phyloP scores from a whole-genome alignment of 1,140 invertebrate species.

The Heliconius melpomene region DNA sequence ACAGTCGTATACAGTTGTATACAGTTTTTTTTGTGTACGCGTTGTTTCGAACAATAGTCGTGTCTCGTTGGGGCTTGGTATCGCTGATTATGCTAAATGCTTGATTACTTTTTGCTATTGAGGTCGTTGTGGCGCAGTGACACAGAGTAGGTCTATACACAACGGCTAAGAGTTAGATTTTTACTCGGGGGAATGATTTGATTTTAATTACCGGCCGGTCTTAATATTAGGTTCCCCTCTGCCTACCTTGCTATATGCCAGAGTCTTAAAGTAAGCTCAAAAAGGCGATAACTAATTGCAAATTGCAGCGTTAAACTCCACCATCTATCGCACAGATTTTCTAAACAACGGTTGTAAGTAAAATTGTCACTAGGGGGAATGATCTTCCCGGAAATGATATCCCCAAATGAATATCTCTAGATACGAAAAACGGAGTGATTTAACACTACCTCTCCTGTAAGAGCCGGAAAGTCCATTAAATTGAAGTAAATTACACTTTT shows the following conservation, averaged over 20 bases:
- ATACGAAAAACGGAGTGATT: not conserved
- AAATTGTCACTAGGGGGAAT: too few relatives aligned
- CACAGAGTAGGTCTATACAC: too few relatives aligned
- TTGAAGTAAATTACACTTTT: not conserved
- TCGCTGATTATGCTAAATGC: not conserved
- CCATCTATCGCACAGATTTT: too few relatives aligned
- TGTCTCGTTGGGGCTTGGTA: not conserved
- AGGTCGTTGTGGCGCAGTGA: not conserved
- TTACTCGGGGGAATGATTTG: not conserved
- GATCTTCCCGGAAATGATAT: too few relatives aligned
- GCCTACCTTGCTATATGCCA: too few relatives aligned
- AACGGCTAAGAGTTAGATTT: not conserved
- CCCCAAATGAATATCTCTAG: too few relatives aligned
- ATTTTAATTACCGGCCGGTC: too few relatives aligned
- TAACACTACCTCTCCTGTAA: not conserved
- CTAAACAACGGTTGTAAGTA: too few relatives aligned
- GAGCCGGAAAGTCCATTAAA: not conserved
- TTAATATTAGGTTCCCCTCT: too few relatives aligned
- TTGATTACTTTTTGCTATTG: not conserved
- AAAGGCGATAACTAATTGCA: too few relatives aligned
- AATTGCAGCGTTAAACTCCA: too few relatives aligned
- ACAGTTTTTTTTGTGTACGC: not conserved
- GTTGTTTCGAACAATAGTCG: slow-evolving; percentile 1
- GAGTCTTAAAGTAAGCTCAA: too few relatives aligned
- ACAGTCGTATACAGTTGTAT: slow-evolving; percentile 4